Evolutionary conservation across 2,888 invertebrate genomes (phyloP).

Genomic region (Orchestes rusci): DNA sequence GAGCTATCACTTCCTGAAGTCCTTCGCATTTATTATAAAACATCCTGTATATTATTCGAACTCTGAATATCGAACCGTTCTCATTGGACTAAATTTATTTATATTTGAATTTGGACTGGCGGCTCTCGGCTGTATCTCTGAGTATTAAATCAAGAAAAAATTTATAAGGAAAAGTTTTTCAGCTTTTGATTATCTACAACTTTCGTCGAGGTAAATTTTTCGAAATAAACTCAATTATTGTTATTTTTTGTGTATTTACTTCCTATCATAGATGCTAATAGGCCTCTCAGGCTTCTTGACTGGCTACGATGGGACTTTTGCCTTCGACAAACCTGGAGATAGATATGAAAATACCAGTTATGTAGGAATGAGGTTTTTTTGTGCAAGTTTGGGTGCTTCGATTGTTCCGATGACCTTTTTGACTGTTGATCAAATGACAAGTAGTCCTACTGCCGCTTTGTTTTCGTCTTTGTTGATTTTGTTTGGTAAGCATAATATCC

Average conservation of each 20-base stretch:
- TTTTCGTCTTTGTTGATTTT: constrained; percentile 75
- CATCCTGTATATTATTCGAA: too few species aligned
- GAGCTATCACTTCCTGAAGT: too few species aligned
- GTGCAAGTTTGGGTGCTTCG: constrained; percentile 77
- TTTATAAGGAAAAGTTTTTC: too few species aligned
- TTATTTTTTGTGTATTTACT: not conserved
- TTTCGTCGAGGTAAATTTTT: too few species aligned
- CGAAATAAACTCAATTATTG: too few species aligned
- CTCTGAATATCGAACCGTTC: too few species aligned
- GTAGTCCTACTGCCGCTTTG: constrained; percentile 69
- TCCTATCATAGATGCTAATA: constrained; percentile 75
- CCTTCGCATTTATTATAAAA: too few species aligned
- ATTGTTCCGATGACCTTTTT: constrained; percentile 82
- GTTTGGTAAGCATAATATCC: constrained; percentile 75
- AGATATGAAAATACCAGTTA: constrained; percentile 84
- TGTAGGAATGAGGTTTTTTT: constrained; percentile 94
- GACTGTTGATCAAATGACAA: constrained; percentile 83
- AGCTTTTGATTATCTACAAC: too few species aligned
- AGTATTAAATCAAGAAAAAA: too few species aligned
- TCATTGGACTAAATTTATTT: too few species aligned
- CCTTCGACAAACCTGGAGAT: constrained; percentile 94
- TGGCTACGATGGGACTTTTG: constrained; percentile 90
- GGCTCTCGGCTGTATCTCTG: too few species aligned
- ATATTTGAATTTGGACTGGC: too few species aligned
- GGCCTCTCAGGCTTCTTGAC: constrained; percentile 84